Evolutionary conservation across 2,113 vertebrate species (phyloP).

Genomic region (Pollachius pollachius): DNA sequence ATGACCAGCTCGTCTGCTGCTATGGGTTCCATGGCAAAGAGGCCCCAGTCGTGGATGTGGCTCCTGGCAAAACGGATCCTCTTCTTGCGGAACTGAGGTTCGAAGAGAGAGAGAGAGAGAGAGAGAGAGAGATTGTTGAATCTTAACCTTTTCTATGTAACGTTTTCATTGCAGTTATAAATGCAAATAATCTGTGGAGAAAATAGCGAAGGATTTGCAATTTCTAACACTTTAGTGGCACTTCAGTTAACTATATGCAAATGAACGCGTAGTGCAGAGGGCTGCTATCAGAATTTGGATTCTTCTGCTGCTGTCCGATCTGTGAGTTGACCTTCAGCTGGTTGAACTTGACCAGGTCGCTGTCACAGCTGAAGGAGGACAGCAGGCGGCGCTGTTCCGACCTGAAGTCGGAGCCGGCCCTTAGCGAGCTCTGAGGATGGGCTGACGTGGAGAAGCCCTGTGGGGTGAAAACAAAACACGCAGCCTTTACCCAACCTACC

Average conservation of each 20-base stretch:
- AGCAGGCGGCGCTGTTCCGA: slow-evolving; percentile 93
- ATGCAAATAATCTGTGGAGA: too few relatives aligned
- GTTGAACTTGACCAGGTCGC: slow-evolving; percentile 97
- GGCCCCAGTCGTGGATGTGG: slow-evolving; percentile 97
- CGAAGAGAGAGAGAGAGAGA: not conserved
- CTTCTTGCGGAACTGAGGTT: slow-evolving; percentile 91
- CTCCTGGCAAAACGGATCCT: slow-evolving; percentile 92
- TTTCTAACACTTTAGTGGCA: too few relatives aligned
- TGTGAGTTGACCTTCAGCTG: slow-evolving; percentile 86
- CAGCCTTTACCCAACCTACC: not conserved
- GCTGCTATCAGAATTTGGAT: not conserved
- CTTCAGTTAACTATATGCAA: too few relatives aligned
- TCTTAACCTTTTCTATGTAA: too few relatives aligned
- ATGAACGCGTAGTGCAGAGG: too few relatives aligned
- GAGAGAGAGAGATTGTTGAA: too few relatives aligned
- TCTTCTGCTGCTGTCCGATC: too few relatives aligned
- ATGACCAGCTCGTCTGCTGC: slow-evolving; percentile 98
- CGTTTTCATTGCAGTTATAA: too few relatives aligned
- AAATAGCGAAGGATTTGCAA: too few relatives aligned
- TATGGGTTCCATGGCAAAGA: slow-evolving; percentile 97
- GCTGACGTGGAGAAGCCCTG: slow-evolving; percentile 80
- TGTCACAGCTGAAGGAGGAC: slow-evolving; percentile 95
- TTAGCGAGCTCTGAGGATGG: slow-evolving; percentile 82
- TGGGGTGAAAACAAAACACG: slow-evolving; percentile 40
- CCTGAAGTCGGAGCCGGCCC: slow-evolving; percentile 89